These are phyloP conservation scores for Lepidothrix coronata DNA, from an alignment of 2,113 vertebrate species.

Conservation along the genomic window DNA sequence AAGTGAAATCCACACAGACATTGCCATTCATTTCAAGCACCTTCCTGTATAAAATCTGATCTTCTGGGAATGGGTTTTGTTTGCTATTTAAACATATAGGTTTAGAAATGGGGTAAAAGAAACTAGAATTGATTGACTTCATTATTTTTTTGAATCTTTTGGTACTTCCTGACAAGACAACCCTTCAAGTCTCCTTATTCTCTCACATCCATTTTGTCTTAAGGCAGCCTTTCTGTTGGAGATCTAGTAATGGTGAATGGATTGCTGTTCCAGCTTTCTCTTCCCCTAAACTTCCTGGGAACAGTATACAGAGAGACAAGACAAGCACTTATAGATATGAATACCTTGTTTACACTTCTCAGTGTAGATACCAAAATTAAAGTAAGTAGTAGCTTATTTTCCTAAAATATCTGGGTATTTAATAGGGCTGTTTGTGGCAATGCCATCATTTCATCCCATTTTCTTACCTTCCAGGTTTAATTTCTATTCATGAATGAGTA, in stretches of 20 bases:
- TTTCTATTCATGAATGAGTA: not conserved
- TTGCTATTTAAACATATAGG: not conserved
- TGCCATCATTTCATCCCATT: not conserved
- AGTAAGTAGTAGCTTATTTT: slow-evolving; percentile 78
- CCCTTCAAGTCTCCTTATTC: not conserved
- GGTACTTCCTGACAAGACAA: not conserved
- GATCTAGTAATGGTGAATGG: slow-evolving; percentile 99
- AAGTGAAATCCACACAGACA: not conserved
- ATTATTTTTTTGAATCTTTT: not conserved
- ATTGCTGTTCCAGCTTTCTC: slow-evolving; percentile 95
- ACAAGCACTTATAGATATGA: slow-evolving; percentile 98
- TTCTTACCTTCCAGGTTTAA: not conserved
- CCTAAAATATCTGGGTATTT: not conserved
- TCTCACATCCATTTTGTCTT: slow-evolving; percentile 32
- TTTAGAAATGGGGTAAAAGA: not conserved
- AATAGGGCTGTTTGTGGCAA: not conserved
- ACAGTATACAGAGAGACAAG: slow-evolving; percentile 98
- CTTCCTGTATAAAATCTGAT: not conserved
- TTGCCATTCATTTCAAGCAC: not conserved
- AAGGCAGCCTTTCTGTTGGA: slow-evolving; percentile 93
- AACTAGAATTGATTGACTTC: not conserved
- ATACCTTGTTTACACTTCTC: slow-evolving; percentile 94
- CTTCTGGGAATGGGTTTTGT: not conserved
- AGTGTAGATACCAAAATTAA: slow-evolving; percentile 93
- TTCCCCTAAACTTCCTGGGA: slow-evolving; percentile 97